Evolutionary conservation across 2,797 vertebrate species (phyloP), one percentile per base, ranked within the genome.

Genomic region (Pipistrellus nathusii): DNA sequence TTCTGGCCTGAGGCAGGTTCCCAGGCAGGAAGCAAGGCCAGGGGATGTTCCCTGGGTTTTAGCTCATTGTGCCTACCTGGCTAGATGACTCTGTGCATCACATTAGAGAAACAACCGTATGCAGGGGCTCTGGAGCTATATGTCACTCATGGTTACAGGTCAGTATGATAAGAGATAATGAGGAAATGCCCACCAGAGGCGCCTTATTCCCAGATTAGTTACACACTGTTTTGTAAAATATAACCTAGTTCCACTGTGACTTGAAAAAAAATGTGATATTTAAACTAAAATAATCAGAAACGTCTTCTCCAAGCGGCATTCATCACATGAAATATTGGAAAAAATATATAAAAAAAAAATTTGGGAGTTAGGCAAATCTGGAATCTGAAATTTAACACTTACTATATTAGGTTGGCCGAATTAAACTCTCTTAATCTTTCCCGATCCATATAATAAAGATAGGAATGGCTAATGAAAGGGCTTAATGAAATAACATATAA

Each of bases 191-290:
- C 48, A 44, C 7, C 17, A 35, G 53, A 76, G 68, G 32, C 8
- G 1, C 69, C 41, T 17, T 17, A 23, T 51, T 55, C 20, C 35
- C 8, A 0, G 21, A 14, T 66, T 30, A 27, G 82, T 35, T 51
- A 68, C 14, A 85, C 51, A 23, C n/a, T 82, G 35, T 27, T 88
- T 72, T 38, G 30, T 30, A 59, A 89, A 85, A 81, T 53, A 48
- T 12, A n/a, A 73, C 11, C 30, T 88, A 62, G 21, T 62, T 91
- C 38, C 30, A 88, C 3, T 48, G 25, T 91, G 41, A 85, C 27
- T 66, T 83, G 44, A 75, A 80, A 88, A 88, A 88, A 90, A 68
- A 77, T 91, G 35, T 88, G 27, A 35, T n/a, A 66, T 71, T 76
- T 77, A 92, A 84, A 71, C 32, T 59, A 72, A 91, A 81, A 82